Evolutionary conservation across 2,113 vertebrate species (phyloP).

Genomic region (Pan paniscus): DNA sequence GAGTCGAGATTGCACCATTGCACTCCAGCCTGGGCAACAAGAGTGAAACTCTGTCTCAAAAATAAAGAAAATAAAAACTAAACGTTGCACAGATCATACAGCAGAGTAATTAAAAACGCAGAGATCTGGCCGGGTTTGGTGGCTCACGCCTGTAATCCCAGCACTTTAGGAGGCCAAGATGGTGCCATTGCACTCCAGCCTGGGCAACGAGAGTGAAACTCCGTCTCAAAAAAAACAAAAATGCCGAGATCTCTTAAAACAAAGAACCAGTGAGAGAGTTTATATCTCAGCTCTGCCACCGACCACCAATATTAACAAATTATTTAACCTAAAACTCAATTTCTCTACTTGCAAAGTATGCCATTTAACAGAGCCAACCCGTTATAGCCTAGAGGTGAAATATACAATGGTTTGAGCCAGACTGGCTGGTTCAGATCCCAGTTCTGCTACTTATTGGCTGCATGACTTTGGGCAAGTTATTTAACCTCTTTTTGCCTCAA

Average conservation of each 20-base stretch:
- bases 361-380: background rate
- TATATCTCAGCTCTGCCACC: background rate
- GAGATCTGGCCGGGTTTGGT: too few species aligned
- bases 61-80: too few species aligned
- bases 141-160: too few species aligned
- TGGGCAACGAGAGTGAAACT: too few species aligned
- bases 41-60: too few species aligned
- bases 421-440: background rate
- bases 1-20: too few species aligned
- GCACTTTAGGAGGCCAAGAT: too few species aligned
- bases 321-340: background rate
- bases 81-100: background rate
- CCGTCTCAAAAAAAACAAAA: background rate
- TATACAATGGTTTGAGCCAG: background rate
- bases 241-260: background rate
- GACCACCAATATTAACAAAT: background rate
- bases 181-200: too few species aligned
- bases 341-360: background rate
- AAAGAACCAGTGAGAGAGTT: background rate
- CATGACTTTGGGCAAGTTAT: background rate
- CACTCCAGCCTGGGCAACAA: too few species aligned
- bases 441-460: background rate
- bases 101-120: background rate
- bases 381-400: background rate
- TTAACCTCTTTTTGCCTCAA: background rate